These are phyloP conservation scores for Podarcis raffonei DNA, from an alignment of 2,113 vertebrate species.

Conservation along the genomic window DNA sequence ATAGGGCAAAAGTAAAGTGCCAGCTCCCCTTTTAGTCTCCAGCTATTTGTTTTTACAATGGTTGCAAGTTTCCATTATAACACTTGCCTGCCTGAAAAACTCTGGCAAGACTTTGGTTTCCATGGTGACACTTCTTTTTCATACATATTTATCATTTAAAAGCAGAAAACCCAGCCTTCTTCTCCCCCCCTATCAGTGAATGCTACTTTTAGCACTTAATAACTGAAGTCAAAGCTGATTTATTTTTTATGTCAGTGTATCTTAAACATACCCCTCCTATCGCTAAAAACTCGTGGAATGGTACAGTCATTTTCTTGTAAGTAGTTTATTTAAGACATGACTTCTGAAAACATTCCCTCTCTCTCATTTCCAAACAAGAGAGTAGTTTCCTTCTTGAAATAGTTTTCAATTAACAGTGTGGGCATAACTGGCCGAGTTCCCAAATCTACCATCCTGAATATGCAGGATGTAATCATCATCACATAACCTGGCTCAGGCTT, in stretches of 20 bases:
- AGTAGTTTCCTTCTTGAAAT: constrained; percentile 36
- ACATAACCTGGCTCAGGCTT: not conserved
- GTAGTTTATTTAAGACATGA: constrained; percentile 67
- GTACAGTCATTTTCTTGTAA: constrained; percentile 59
- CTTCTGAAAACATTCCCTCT: constrained; percentile 65
- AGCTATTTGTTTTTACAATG: constrained; percentile 66
- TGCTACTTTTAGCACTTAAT: constrained; percentile 72
- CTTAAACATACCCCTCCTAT: constrained; percentile 67
- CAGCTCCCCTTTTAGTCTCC: constrained; percentile 19
- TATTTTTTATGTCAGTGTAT: constrained; percentile 71
- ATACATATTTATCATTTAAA: constrained; percentile 74
- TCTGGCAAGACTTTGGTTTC: constrained; percentile 67
- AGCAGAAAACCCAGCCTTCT: constrained; percentile 56
- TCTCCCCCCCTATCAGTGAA: constrained; percentile 50
- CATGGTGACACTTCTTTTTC: constrained; percentile 71
- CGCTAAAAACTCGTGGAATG: constrained; percentile 46
- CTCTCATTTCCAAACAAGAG: constrained; percentile 43
- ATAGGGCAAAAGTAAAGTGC: constrained; percentile 17
- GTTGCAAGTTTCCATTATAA: constrained; percentile 63
- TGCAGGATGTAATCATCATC: constrained; percentile 52
- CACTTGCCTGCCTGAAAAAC: constrained; percentile 63
- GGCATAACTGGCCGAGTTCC: constrained; percentile 57
- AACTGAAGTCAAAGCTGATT: constrained; percentile 74
- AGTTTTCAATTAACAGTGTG: constrained; percentile 42
- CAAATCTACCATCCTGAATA: not conserved